Evolutionary conservation across 37 sponge, comb jelly and placozoan genomes (phyloP).

Genomic region (Chondrilla cf. caribensis): DNA sequence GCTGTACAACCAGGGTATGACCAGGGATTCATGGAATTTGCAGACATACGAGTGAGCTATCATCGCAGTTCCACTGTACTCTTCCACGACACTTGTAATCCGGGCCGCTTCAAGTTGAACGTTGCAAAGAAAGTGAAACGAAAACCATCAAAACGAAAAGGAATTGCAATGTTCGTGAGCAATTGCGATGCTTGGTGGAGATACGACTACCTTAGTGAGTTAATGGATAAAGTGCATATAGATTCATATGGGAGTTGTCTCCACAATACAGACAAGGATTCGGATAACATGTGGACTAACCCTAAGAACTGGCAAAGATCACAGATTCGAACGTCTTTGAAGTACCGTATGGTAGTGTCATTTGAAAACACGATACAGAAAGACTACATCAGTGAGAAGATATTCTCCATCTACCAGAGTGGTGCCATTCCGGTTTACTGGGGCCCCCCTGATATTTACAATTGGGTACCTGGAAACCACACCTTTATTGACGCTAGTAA

Average conservation of each 20-base stretch:
- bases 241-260: slow-evolving; percentile 14
- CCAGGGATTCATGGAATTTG: not conserved
- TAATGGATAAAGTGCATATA: slow-evolving; percentile 5
- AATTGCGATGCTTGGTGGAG: slow-evolving; percentile 8
- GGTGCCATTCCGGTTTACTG: slow-evolving; percentile 28
- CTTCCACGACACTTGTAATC: not conserved
- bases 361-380: slow-evolving; percentile 11
- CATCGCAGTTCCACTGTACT: not conserved
- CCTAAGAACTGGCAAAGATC: not conserved
- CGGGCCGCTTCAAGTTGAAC: not conserved
- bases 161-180: slow-evolving; percentile 25
- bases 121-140: not conserved
- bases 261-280: not conserved
- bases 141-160: not conserved
- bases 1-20: not conserved
- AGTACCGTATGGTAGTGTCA: slow-evolving; percentile 13
- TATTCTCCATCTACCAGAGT: not conserved
- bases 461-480: slow-evolving; percentile 22
- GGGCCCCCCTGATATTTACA: slow-evolving; percentile 9
- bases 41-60: not conserved
- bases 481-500: slow-evolving; percentile 1
- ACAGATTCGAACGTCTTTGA: not conserved
- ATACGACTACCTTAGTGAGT: not conserved
- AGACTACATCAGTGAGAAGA: slow-evolving; percentile 9
- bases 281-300: not conserved